Evolutionary conservation across 2,888 invertebrate genomes (phyloP).

Genomic region (Drosophila borborema): DNA sequence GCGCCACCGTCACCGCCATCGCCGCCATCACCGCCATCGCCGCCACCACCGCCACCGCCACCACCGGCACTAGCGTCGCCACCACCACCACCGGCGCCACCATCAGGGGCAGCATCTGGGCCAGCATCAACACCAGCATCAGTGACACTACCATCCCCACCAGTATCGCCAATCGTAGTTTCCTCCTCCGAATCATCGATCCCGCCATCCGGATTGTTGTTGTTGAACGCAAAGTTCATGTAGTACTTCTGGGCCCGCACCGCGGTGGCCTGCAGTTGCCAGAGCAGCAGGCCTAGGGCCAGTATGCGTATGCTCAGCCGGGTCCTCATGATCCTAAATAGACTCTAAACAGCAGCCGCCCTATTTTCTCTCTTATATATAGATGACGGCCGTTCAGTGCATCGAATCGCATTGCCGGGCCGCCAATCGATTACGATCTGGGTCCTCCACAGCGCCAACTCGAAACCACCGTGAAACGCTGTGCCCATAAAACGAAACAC

Average conservation of each 20-base stretch:
- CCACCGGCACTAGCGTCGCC: neutral
- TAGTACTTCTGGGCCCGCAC: conserved; percentile 66
- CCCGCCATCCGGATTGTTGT: conserved; percentile 58
- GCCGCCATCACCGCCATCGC: too few species aligned
- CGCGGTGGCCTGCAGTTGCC: conserved; percentile 37
- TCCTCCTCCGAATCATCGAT: too few species aligned
- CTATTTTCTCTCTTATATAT: conserved; percentile 69
- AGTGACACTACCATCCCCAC: neutral
- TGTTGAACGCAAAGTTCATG: conserved; percentile 74
- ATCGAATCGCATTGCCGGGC: conserved; percentile 42
- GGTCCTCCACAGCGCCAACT: conserved; percentile 17
- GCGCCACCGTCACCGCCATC: fast-evolving
- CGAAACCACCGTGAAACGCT: conserved; percentile 17
- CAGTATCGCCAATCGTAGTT: too few species aligned
- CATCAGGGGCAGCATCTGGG: fast-evolving
- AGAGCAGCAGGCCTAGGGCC: conserved; percentile 46
- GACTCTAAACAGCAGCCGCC: conserved; percentile 54
- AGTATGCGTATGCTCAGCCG: conserved; percentile 54
- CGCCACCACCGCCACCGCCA: fast-evolving
- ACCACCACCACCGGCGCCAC: too few species aligned
- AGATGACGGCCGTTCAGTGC: conserved; percentile 55
- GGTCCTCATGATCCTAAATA: conserved; percentile 54
- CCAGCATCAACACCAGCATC: too few species aligned
- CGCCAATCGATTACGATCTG: conserved; percentile 51
- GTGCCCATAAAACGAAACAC: conserved; percentile 40